These are phyloP conservation scores for Cyphomyrmex costatus DNA, from an alignment of 1,140 invertebrate species.

Conservation along the genomic window DNA sequence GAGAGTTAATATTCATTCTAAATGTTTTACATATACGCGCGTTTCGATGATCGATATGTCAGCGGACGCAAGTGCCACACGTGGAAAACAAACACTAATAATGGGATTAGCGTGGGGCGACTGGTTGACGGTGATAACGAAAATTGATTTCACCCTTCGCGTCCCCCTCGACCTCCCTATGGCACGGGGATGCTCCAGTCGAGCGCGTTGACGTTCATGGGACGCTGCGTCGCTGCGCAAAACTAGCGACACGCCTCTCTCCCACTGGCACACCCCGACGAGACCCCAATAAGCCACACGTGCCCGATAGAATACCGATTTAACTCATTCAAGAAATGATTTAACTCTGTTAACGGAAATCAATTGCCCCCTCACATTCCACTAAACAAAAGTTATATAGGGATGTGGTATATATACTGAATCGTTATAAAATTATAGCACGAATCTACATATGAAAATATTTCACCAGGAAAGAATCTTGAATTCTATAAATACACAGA, in stretches of 20 bases:
- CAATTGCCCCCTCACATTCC: not conserved
- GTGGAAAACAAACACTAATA: constrained; percentile 79
- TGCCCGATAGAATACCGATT: constrained; percentile 32
- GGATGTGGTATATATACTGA: too few species aligned
- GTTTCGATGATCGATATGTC: constrained; percentile 42
- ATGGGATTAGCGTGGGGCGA: constrained; percentile 81
- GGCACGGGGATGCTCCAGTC: constrained; percentile 68
- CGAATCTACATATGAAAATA: not conserved
- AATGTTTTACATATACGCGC: constrained; percentile 1
- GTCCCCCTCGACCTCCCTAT: not conserved
- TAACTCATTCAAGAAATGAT: constrained; percentile 42
- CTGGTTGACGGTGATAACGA: constrained; percentile 83
- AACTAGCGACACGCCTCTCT: constrained; percentile 77
- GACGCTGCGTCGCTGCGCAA: constrained; percentile 81
- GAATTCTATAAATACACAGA: not conserved
- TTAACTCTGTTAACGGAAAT: constrained; percentile 18
- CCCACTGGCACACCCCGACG: constrained; percentile 72
- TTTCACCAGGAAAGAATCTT: not conserved
- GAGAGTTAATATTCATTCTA: not conserved
- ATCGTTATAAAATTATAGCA: not conserved
- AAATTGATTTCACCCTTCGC: constrained; percentile 84
- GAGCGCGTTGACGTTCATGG: constrained; percentile 81
- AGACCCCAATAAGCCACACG: constrained; percentile 52
- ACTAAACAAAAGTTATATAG: not conserved
- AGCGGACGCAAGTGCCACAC: constrained; percentile 35